Base-by-base conservation (phyloP, 2,888 invertebrate genomes). In the Apomyelois bistriatella region DNA sequence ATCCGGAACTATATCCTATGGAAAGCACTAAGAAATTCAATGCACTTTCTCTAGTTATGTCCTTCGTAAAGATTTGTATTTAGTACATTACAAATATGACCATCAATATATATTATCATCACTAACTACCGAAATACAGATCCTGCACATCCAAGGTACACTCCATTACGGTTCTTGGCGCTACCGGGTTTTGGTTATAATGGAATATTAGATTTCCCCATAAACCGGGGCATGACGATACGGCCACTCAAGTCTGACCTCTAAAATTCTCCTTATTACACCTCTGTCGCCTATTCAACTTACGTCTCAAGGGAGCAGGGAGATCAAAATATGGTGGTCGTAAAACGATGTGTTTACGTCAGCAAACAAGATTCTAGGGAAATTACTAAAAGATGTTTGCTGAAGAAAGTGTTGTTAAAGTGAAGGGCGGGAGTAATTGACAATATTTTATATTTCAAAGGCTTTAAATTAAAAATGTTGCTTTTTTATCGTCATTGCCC, bases 191-290 rank as follows among this genome's bases (percentile, higher is more conserved):
- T 72, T 66, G 66, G 66, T 77, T 74, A 77, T 81, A 84, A 84
- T 85, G 76, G 82, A 85, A 85, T 85, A 84, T 86, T 85, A 84
- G 78, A 86, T 82, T 79, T 72, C 60, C 66, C 74, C 74, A 77
- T 82, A 81, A 84, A 79, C 74, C 70, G 72, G 62, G 68, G 68
- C 65, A 68, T 70, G 71, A 69, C 70, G 65, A 70, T 59, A 58
- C 62, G 63, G 60, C 85, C 79, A 68, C 70, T 77, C 68, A 68
- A 77, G 63, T 64, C 70, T 74, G 82, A 77, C 74, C 84, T 75
- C 64, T 72, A 69, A 79, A 76, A 70, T 70, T 64, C 56, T 53
- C 57, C 54, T 56, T 54, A 53, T 53, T 59, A 56, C 61, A 49
- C 57, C 54, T 55, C 40, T 28, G 55, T 51, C 57, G 60, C 54